Evolutionary conservation across 2,888 invertebrate species (phyloP).

Genomic region (Exephanes ischioxanthus): DNA sequence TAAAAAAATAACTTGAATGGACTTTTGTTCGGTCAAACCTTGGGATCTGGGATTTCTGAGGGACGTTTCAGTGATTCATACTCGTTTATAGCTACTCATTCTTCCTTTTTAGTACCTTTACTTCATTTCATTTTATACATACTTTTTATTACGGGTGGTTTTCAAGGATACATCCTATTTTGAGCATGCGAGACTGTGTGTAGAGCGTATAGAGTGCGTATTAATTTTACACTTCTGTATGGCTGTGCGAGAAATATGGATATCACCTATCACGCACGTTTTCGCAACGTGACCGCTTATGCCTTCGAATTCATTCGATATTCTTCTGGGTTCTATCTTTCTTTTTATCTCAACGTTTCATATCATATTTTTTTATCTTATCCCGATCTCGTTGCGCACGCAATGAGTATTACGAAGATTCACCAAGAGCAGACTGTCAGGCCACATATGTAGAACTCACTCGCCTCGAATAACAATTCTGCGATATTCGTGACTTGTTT

Average conservation of each 20-base stretch:
- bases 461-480: not conserved
- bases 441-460: not conserved
- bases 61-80: constrained; percentile 6
- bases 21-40: constrained; percentile 6
- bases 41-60: not conserved
- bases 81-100: not conserved
- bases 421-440: not conserved
- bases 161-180: constrained; percentile 1
- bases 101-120: constrained; percentile 1
- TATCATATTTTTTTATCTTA: not conserved
- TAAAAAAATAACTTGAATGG: not conserved
- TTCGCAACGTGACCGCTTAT: not conserved
- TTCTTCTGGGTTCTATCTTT: not conserved
- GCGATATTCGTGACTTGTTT: not conserved
- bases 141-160: not conserved
- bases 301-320: not conserved
- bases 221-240: not conserved
- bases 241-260: not conserved
- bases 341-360: not conserved
- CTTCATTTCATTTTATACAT: not conserved
- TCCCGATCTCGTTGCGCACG: not conserved
- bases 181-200: not conserved
- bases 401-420: not conserved
- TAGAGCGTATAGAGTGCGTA: not conserved
- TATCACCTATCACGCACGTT: not conserved